phyloP scores from a whole-genome alignment of 2,113 vertebrate genomes.

The Motacilla tschutschensis region DNA sequence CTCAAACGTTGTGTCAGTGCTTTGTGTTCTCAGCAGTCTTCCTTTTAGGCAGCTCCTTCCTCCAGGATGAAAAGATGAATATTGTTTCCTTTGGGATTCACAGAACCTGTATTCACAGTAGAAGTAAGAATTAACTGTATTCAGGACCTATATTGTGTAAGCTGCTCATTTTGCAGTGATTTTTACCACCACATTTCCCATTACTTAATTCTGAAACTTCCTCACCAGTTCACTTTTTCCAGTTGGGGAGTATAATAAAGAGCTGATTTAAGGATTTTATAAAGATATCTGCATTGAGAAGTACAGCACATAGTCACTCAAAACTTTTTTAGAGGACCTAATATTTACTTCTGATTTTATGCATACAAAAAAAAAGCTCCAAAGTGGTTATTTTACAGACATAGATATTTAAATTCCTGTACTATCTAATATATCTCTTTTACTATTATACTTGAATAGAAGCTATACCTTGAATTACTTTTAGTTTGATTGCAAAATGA shows the following conservation, averaged over 20 bases:
- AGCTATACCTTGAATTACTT: background rate
- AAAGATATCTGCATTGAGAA: background rate
- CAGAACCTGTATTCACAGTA: background rate
- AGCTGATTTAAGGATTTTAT: background rate
- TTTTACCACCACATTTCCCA: background rate
- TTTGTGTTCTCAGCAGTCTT: background rate
- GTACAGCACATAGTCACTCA: background rate
- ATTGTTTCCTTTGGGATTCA: background rate
- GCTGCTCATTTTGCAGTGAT: background rate
- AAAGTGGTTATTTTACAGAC: background rate
- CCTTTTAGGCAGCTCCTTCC: background rate
- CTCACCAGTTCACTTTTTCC: background rate
- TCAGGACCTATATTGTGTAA: background rate
- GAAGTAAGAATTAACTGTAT: background rate
- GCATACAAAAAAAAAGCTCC: background rate
- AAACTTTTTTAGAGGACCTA: background rate
- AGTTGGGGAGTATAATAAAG: background rate
- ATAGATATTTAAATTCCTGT: background rate
- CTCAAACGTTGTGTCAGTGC: background rate
- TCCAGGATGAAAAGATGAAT: background rate
- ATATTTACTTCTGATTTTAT: background rate
- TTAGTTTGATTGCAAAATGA: background rate
- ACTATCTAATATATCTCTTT: background rate
- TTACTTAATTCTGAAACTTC: background rate
- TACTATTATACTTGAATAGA: background rate